These are phyloP conservation scores for Stictocephala bisonia DNA, from an alignment of 2,888 invertebrate genomes.

Conservation along the genomic window DNA sequence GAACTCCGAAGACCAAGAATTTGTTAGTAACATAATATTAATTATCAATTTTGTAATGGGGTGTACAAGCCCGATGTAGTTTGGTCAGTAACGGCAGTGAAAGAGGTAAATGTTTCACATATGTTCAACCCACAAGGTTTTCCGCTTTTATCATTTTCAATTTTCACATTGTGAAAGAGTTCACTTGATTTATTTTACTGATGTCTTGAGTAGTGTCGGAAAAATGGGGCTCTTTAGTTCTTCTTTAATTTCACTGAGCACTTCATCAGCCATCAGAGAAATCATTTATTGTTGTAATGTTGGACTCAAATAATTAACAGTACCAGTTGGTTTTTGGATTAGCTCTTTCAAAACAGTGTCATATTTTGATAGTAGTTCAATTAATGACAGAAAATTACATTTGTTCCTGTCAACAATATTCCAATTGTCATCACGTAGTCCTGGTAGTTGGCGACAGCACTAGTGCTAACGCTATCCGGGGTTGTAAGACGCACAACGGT, in stretches of 20 bases:
- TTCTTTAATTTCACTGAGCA: background rate
- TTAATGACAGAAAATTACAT: background rate
- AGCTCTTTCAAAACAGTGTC: background rate
- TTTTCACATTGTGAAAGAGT: background rate
- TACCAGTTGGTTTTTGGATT: background rate
- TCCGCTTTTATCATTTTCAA: background rate
- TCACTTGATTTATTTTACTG: background rate
- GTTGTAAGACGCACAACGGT: too few species aligned
- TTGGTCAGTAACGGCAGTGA: background rate
- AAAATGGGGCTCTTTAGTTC: background rate
- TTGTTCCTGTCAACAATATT: background rate
- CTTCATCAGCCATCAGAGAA: conserved; percentile 9
- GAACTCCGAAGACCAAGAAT: too few species aligned
- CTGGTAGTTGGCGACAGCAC: too few species aligned
- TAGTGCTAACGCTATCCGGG: too few species aligned
- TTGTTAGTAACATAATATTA: too few species aligned
- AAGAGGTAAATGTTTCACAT: too few species aligned
- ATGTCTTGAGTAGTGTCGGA: background rate
- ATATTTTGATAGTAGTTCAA: conserved; percentile 9
- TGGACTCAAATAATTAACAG: background rate
- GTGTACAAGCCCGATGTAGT: background rate
- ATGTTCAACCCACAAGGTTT: conserved; percentile 1
- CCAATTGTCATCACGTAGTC: too few species aligned
- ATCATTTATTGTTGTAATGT: background rate
- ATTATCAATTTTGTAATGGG: background rate